Evolutionary conservation across 2,113 vertebrate species (phyloP).

Genomic region (Chionomys nivalis): DNA sequence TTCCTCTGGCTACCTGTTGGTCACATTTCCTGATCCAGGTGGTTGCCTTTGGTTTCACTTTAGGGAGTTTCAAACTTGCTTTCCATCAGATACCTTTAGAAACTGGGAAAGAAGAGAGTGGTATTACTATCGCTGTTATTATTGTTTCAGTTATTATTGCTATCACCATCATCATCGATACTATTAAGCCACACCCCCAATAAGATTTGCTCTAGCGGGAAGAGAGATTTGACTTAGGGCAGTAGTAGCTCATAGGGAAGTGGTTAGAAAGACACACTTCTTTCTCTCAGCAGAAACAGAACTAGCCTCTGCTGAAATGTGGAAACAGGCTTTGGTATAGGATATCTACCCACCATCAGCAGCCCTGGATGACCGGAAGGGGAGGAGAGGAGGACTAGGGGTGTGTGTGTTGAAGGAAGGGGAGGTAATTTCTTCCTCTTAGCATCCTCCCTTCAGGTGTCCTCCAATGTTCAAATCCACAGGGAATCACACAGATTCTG

Average conservation of each 20-base stretch:
- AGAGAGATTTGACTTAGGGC: background rate
- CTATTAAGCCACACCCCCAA: background rate
- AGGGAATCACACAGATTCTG: background rate
- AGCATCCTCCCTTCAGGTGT: background rate
- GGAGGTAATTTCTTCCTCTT: background rate
- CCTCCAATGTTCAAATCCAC: background rate
- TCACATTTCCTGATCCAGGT: background rate
- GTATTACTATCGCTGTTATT: background rate
- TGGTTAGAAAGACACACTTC: conserved; percentile 60
- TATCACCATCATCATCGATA: no score
- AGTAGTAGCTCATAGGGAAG: conserved; percentile 46
- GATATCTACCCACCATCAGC: background rate
- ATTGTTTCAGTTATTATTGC: no score
- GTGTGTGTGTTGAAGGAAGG: background rate
- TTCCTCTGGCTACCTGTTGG: background rate
- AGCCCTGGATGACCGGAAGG: background rate
- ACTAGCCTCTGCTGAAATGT: background rate
- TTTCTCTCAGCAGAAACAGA: background rate
- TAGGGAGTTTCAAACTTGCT: background rate
- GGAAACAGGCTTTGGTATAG: conserved; percentile 15
- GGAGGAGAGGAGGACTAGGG: background rate
- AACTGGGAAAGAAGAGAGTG: background rate
- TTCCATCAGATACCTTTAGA: background rate
- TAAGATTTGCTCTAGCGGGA: background rate
- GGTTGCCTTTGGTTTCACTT: background rate